These are phyloP conservation scores for Conchocele bisecta DNA, from an alignment of 2,888 invertebrate genomes.

Conservation along the genomic window DNA sequence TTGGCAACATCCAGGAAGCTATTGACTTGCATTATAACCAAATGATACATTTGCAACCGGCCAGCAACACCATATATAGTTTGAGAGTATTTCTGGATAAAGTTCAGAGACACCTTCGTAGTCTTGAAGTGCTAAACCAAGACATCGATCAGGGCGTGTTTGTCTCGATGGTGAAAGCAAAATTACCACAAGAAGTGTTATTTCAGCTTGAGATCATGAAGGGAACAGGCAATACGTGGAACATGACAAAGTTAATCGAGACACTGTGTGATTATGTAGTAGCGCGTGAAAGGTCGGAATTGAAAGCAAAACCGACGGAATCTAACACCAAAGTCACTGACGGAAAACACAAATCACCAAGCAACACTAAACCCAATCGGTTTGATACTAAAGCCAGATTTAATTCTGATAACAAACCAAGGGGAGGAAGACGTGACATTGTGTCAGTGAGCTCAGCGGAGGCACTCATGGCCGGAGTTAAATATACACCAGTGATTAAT, in stretches of 20 bases:
- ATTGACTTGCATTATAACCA: conserved; percentile 31
- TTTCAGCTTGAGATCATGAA: conserved; percentile 20
- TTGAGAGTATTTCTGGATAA: conserved; percentile 19
- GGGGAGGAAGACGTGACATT: neutral
- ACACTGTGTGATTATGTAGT: neutral
- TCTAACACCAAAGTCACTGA: neutral
- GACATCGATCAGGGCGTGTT: conserved; percentile 30
- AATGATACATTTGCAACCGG: conserved; percentile 13
- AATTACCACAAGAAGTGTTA: conserved; percentile 13
- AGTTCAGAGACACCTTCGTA: conserved; percentile 17
- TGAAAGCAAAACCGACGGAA: neutral
- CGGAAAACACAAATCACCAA: neutral
- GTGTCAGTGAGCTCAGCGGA: neutral
- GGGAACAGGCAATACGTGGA: conserved; percentile 15
- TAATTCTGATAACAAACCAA: neutral
- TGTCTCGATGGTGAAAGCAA: conserved; percentile 21
- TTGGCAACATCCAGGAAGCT: conserved; percentile 25
- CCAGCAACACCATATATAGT: neutral
- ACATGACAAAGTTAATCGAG: neutral
- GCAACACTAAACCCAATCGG: neutral
- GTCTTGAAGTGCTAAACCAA: conserved; percentile 20
- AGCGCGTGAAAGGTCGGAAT: conserved; percentile 9
- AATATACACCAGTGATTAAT: neutral
- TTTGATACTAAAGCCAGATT: neutral
- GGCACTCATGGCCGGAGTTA: neutral